Percentiles rank a stretch among this genome's conserved stretches.
phyloP scores from a whole-genome alignment of 1,140 invertebrate species.

The Drosophila kepulauana region DNA sequence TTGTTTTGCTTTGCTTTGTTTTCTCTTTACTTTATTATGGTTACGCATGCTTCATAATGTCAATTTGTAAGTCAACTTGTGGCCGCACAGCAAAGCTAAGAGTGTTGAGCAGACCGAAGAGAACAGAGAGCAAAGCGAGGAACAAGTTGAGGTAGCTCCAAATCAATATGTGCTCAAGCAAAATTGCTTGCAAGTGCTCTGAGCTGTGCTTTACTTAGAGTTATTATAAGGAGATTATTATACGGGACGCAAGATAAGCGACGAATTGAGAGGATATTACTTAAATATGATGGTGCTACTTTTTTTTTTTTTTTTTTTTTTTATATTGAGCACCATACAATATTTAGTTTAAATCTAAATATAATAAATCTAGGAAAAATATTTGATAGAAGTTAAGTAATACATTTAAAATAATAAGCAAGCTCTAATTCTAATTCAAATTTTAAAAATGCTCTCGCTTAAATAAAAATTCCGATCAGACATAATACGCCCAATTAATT shows the following conservation, averaged over 20 bases:
- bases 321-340: too few species aligned
- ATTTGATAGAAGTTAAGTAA: too few species aligned
- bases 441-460: too few species aligned
- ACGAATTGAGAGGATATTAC: not conserved
- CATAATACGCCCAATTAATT: constrained; percentile 38
- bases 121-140: not conserved
- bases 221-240: constrained; percentile 21
- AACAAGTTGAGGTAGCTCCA: not conserved
- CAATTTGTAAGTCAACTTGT: constrained; percentile 58
- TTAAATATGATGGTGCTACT: not conserved
- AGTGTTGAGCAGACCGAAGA: not conserved
- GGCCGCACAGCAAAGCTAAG: constrained; percentile 5
- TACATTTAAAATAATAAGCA: too few species aligned
- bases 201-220: constrained; percentile 8
- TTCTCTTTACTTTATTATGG: constrained; percentile 52
- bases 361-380: too few species aligned
- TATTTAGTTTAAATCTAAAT: too few species aligned
- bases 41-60: constrained; percentile 46
- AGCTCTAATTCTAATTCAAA: too few species aligned
- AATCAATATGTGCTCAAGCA: constrained; percentile 53
- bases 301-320: too few species aligned
- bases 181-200: constrained; percentile 9
- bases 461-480: too few species aligned
- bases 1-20: constrained; percentile 25
- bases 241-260: not conserved